Base-by-base conservation (phyloP, 2,888 invertebrate genomes). In the Erebia epiphron region DNA sequence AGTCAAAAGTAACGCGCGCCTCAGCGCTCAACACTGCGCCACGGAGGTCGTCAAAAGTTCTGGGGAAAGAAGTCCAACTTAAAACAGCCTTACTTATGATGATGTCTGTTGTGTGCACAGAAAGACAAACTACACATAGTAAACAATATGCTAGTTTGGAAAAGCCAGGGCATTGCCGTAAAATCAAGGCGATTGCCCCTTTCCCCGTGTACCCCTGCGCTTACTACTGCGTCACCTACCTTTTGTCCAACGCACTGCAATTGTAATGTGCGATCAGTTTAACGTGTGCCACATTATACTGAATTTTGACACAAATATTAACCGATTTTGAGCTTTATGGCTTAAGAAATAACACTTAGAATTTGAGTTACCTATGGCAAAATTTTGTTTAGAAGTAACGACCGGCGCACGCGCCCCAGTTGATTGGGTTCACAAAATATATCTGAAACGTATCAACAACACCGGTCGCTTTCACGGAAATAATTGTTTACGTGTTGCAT, bases 401-500 rank as follows among this genome's bases (percentile, higher is more conserved):
- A 58, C 43, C 72, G 58, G 60, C 67, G 72, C 72, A 71, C 72
- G 67, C 73, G 72, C 69, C 70, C 61, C 66, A 70, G 56, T 73
- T 71, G 72, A 72, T 71, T 71, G 67, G 71, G 73, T 75, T 73
- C 75, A 75, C 72, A 76, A 76, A 46, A 46, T 46, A 76, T 73
- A 75, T 74, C 74, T 75, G 72, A 74, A 77, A 73, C 75, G 79
- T 81, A 83, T 81, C 83, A 82, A 82, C 83, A 83, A 79, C 82
- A 77, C 78, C 73, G 72, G 70, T 67, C 67, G 83, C 82, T 84
- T 87, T 83, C 82, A 86, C 82, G 80, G 84, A 84, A 86, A 80
- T 76, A 72, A 73, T 76, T 88, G 88, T 89, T 88, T 88, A 86
- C 81, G 74, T 78, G 73, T 70, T 72, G 79, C 82, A 83, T 86